Percentiles rank a stretch among this genome's conserved stretches.
phyloP scores from a whole-genome alignment of 2,797 vertebrate species.

The Girardinus metallicus region DNA sequence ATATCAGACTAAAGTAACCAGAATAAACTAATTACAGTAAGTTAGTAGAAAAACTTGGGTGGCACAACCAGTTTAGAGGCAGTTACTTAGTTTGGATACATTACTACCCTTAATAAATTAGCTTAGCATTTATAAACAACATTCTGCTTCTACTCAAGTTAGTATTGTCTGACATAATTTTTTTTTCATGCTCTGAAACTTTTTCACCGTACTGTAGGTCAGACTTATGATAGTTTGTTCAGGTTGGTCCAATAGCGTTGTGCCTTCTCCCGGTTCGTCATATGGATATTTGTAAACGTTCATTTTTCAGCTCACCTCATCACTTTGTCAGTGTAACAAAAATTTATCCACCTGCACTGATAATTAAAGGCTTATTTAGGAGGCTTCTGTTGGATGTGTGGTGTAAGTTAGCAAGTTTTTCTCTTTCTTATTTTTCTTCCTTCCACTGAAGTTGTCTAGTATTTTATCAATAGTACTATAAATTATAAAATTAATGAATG shows the following conservation, averaged over 20 bases:
- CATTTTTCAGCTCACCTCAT: not conserved
- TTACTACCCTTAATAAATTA: not conserved
- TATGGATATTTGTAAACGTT: not conserved
- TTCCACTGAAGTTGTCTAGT: not conserved
- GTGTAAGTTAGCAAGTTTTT: not conserved
- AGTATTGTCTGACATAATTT: not conserved
- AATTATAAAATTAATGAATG: slow-evolving; percentile 7
- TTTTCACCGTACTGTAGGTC: not conserved
- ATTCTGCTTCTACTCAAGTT: not conserved
- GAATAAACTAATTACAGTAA: not conserved
- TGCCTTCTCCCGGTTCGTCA: not conserved
- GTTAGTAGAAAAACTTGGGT: not conserved
- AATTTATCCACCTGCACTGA: not conserved
- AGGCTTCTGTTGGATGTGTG: not conserved
- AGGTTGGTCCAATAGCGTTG: not conserved
- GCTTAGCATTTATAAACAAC: not conserved
- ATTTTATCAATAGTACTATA: not conserved
- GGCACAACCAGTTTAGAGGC: not conserved
- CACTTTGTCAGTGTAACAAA: not conserved
- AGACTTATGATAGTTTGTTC: not conserved
- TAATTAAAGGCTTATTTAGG: not conserved
- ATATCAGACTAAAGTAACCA: not conserved
- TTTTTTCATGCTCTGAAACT: not conserved
- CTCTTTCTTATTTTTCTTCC: not conserved
- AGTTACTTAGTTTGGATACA: not conserved